A percentile compares a stretch with the other conserved stretches of the same genome.
phyloP scores from a whole-genome alignment of 2,113 vertebrate species.

The Periophthalmodon schlosseri region DNA sequence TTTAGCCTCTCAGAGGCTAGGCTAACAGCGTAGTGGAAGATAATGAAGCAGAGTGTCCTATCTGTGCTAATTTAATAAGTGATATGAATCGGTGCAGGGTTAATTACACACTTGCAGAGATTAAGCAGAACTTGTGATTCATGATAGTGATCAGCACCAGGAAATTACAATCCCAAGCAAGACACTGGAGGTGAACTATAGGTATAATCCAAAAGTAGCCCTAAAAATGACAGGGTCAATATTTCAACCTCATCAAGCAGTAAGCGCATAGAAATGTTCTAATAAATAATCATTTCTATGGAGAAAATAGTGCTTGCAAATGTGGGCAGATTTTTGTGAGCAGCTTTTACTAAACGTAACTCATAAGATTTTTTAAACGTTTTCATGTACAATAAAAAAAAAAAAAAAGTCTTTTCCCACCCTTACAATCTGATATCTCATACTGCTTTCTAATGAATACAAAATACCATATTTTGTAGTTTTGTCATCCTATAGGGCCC shows the following conservation, averaged over 20 bases:
- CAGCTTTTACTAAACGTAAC: too few species aligned
- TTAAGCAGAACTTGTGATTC: constrained; percentile 64
- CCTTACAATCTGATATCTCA: not conserved
- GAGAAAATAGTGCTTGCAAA: too few species aligned
- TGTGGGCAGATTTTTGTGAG: too few species aligned
- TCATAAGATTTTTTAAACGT: too few species aligned
- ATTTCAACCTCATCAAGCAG: not conserved
- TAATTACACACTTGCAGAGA: constrained; percentile 72
- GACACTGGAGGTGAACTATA: constrained; percentile 42
- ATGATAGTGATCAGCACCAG: constrained; percentile 64
- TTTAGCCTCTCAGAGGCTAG: constrained; percentile 10
- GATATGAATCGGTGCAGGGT: constrained; percentile 69
- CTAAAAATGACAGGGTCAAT: constrained; percentile 14
- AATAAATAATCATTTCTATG: too few species aligned
- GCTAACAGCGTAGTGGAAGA: constrained; percentile 18
- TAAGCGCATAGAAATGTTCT: too few species aligned
- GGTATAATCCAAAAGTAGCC: constrained; percentile 36
- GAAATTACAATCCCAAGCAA: constrained; percentile 58
- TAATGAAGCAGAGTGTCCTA: constrained; percentile 44
- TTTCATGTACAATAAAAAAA: too few species aligned
- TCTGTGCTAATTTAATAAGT: constrained; percentile 62
- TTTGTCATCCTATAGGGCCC: too few species aligned
- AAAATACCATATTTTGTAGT: not conserved
- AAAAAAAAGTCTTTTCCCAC: too few species aligned
- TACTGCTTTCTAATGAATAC: not conserved